A percentile compares a stretch with the other conserved stretches of the same genome.
These are phyloP conservation scores for Pygoscelis antarcticus DNA, from an alignment of 2,113 vertebrate species.

Conservation along the genomic window DNA sequence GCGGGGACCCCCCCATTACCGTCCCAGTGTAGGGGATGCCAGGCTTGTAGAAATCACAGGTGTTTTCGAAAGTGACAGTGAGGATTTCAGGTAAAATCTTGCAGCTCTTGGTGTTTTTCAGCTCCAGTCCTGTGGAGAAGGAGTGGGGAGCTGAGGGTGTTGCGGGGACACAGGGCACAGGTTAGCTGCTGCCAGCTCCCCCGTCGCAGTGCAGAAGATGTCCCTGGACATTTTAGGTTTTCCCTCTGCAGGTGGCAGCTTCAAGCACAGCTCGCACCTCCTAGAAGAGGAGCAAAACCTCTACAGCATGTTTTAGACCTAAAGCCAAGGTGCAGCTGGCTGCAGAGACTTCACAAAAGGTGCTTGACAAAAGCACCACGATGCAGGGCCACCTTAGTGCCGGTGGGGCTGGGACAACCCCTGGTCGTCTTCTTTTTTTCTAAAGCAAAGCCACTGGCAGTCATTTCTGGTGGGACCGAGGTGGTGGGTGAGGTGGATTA, in stretches of 20 bases:
- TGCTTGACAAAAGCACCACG: not conserved
- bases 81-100: fast-evolving
- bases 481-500: not conserved
- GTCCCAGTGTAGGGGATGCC: not conserved
- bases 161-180: not conserved
- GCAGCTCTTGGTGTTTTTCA: not conserved
- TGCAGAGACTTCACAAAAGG: not conserved
- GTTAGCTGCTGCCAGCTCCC: not conserved
- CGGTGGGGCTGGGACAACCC: fast-evolving
- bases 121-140: conserved; percentile 2
- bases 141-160: not conserved
- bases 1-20: not conserved
- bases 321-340: not conserved
- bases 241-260: not conserved
- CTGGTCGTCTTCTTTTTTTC: not conserved
- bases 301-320: not conserved
- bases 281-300: not conserved
- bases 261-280: not conserved
- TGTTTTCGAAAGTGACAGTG: not conserved
- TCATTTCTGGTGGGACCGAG: fast-evolving
- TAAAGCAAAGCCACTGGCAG: not conserved
- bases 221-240: not conserved
- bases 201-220: fast-evolving
- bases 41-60: not conserved
- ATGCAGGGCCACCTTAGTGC: not conserved